phyloP scores from a whole-genome alignment of 2,113 vertebrate species.

The Macroglossus sobrinus region DNA sequence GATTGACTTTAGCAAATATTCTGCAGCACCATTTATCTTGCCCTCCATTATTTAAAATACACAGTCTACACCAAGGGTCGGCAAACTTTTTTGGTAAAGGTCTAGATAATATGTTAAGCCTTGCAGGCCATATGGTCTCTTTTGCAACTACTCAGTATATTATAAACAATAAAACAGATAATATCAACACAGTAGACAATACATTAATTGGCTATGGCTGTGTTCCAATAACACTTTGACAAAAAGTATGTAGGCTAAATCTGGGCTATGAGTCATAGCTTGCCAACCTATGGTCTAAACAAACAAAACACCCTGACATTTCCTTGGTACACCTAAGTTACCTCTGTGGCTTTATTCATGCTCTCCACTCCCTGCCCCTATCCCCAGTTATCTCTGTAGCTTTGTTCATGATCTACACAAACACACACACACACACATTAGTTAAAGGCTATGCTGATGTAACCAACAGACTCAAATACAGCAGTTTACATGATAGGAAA shows the following conservation, averaged over 20 bases:
- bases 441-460: neutral
- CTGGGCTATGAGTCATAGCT: neutral
- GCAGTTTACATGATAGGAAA: neutral
- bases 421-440: neutral
- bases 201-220: neutral
- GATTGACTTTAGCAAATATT: neutral
- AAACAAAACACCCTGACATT: neutral
- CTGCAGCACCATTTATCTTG: neutral
- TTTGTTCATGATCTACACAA: no score
- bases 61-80: neutral
- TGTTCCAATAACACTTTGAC: neutral
- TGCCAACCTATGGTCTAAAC: neutral
- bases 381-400: no score
- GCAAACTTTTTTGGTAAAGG: neutral
- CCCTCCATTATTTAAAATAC: neutral
- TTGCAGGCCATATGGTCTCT: neutral
- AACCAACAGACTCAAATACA: neutral
- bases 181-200: neutral
- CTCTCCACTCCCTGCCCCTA: rapidly evolving
- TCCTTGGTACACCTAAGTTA: neutral
- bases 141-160: neutral
- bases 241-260: neutral
- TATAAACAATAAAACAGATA: neutral
- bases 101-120: neutral
- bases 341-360: neutral